Percentiles rank a stretch among this genome's conserved stretches.
These are phyloP conservation scores for Acrossocheilus wenchowensis DNA, from an alignment of 2,797 vertebrate species.

Conservation along the genomic window DNA sequence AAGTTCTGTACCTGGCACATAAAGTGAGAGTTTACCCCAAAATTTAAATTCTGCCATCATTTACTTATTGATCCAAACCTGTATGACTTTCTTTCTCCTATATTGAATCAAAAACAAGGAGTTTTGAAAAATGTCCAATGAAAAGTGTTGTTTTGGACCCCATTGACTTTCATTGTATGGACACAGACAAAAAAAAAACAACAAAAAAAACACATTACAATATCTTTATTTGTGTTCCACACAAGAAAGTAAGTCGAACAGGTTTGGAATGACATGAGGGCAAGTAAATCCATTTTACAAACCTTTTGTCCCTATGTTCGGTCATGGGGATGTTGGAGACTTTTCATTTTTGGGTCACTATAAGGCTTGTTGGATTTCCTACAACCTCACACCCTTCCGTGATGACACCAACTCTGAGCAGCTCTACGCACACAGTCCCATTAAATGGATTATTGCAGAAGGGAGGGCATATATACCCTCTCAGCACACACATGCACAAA, in stretches of 20 bases:
- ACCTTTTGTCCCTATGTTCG: not conserved
- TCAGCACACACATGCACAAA: constrained; percentile 69
- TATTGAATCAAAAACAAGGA: not conserved
- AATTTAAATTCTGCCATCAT: not conserved
- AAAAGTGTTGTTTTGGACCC: not conserved
- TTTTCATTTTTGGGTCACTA: not conserved
- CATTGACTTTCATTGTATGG: not conserved
- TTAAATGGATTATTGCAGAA: constrained; percentile 77
- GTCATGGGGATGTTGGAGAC: too few species aligned
- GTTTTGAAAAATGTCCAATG: not conserved
- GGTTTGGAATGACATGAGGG: not conserved
- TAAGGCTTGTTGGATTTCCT: constrained; percentile 2
- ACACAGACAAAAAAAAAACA: not conserved
- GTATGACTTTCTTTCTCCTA: not conserved
- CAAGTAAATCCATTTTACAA: not conserved
- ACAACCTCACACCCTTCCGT: not conserved
- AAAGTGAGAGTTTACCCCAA: not conserved
- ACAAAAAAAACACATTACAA: not conserved
- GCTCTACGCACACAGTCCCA: constrained; percentile 63
- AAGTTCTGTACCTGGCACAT: not conserved
- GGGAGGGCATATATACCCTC: constrained; percentile 64
- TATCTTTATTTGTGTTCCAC: not conserved
- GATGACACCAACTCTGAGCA: constrained; percentile 11
- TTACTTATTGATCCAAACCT: not conserved
- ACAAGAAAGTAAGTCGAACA: not conserved